Base-by-base conservation (phyloP, 2,888 invertebrate genomes). In the Drosophila mimica region DNA sequence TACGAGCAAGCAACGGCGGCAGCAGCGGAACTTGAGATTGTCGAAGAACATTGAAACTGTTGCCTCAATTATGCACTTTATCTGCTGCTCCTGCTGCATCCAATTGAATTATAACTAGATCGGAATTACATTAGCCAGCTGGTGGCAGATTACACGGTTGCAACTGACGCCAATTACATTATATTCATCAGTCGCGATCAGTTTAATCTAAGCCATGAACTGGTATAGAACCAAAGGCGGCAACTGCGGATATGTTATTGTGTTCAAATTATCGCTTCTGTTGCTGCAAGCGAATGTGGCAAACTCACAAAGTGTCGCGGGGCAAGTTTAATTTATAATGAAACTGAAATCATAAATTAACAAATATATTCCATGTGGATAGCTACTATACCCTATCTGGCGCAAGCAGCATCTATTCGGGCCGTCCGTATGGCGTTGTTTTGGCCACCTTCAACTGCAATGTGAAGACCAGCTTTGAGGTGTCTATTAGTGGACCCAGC, bases 41-140 rank as follows among this genome's bases (percentile, higher is more conserved):
- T n/a, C 48, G 52, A 48, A 15, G 65, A 53, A 38, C 38, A 30
- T 36, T 51, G 30, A 48, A 58, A 58, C 66, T 73, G 61, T 33
- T 38, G 52, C 33, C 53, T 64, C 54, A 84, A 84, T 82, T 82
- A 88, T 81, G 81, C 85, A 81, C 72, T 85, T 70, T 81, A 73
- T 70, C 61, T 31, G 34, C 13, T 43, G 43, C 43, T 43, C 2
- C 20, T 43, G 54, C 66, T 73, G 34, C 54, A 57, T 36, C 70
- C 66, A 65, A 81, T 78, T 81, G 52, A 76, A 83, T 83, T 83
- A 69, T 61, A 68, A 15, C 58, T 52, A 57, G 63, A 68, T 66
- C 38, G 66, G 53, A 77, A 80, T 76, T 69, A 46, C 62, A 84
- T 83, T 77, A 74, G 58, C 20, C 57, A 53, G 25, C 71, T 63